Conservation (phyloP, 2,888 invertebrate genomes). For the Scrobipalpa atriplicella region DNA sequence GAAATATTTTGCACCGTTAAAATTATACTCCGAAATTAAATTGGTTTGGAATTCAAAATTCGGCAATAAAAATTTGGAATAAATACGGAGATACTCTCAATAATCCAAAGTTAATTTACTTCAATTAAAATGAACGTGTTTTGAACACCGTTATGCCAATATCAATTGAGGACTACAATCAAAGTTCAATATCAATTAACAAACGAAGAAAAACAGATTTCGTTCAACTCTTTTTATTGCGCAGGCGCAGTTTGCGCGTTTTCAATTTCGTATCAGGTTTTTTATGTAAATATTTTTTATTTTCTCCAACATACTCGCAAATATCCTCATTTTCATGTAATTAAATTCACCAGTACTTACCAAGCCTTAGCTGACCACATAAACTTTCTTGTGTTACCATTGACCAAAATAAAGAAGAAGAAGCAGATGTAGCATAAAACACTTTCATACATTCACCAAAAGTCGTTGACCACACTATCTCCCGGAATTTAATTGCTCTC, state of each 20-base stretch:
- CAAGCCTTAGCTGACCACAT: too few relatives aligned
- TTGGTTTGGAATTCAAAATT: neutral
- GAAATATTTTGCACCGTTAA: too few relatives aligned
- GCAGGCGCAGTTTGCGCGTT: neutral
- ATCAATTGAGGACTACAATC: slow-evolving; percentile 4
- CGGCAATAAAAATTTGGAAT: neutral
- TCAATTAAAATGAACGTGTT: neutral
- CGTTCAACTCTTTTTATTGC: neutral
- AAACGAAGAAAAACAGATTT: neutral
- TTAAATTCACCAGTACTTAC: too few relatives aligned
- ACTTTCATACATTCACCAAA: neutral
- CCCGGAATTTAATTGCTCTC: slow-evolving; percentile 10
- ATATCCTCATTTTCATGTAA: too few relatives aligned
- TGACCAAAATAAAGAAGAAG: too few relatives aligned
- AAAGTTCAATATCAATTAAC: neutral
- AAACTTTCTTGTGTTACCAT: too few relatives aligned
- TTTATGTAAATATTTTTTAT: too few relatives aligned
- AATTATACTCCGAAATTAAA: too few relatives aligned
- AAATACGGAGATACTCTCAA: neutral
- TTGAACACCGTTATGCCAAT: slow-evolving; percentile 1
- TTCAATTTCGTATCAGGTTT: too few relatives aligned
- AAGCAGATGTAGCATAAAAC: neutral
- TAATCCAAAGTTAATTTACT: neutral
- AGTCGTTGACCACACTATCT: slow-evolving; percentile 9
- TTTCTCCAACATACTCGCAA: too few relatives aligned